phyloP scores from a whole-genome alignment of 2,797 vertebrate genomes.

The Lutjanus argentimaculatus region DNA sequence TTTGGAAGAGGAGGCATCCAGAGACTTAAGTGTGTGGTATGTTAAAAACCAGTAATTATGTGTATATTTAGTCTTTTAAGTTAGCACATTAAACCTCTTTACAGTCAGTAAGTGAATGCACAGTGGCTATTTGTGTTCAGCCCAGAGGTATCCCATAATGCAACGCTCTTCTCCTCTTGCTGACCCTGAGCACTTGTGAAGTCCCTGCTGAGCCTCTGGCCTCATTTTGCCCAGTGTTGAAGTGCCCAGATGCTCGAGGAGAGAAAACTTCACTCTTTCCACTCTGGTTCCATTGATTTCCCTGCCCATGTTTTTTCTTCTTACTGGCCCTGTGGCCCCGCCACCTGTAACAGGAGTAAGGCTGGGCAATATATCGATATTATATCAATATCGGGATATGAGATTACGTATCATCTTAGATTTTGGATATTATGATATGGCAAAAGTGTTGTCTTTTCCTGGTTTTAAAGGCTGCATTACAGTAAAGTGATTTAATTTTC shows the following conservation, averaged over 20 bases:
- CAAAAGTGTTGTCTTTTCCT: too few relatives aligned
- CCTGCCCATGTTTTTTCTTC: slow-evolving; percentile 21
- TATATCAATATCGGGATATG: too few relatives aligned
- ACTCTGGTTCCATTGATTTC: slow-evolving; percentile 47
- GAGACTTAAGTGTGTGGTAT: slow-evolving; percentile 56
- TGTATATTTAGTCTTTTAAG: slow-evolving; percentile 67
- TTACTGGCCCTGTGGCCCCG: slow-evolving; percentile 5
- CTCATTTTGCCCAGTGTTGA: slow-evolving; percentile 38
- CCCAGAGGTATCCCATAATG: slow-evolving; percentile 43
- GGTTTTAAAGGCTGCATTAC: too few relatives aligned
- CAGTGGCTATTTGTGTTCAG: slow-evolving; percentile 47
- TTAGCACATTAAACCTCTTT: slow-evolving; percentile 45
- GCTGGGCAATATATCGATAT: too few relatives aligned
- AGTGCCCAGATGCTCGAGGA: slow-evolving; percentile 35
- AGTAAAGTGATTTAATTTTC: too few relatives aligned
- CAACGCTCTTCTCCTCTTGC: slow-evolving; percentile 26
- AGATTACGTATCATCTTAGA: too few relatives aligned
- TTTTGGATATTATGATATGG: too few relatives aligned
- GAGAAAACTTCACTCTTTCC: slow-evolving; percentile 63
- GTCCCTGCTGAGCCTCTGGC: slow-evolving; percentile 37
- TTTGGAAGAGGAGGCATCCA: slow-evolving; percentile 48
- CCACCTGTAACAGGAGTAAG: slow-evolving; percentile 41
- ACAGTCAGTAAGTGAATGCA: slow-evolving; percentile 36
- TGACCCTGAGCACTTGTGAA: slow-evolving; percentile 38
- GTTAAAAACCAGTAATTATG: slow-evolving; percentile 65